Percentiles rank a stretch among this genome's conserved stretches.
Conservation (phyloP, 2,797 vertebrate genomes). For the Fringilla coelebs region DNA sequence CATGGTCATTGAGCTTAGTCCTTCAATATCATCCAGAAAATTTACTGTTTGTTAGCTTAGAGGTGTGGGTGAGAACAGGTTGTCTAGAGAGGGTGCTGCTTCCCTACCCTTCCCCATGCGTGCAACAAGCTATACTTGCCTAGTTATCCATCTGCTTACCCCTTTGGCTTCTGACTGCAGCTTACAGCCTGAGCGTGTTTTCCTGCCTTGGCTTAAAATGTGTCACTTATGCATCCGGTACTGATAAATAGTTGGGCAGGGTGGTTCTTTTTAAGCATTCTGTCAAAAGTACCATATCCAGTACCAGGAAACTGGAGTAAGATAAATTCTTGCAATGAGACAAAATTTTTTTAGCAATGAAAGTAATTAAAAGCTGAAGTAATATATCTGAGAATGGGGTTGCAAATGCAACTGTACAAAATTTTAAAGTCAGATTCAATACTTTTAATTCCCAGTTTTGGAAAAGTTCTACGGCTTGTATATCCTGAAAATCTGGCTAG, state of each 20-base stretch:
- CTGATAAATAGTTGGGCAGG: neutral
- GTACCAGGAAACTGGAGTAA: neutral
- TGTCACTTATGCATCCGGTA: neutral
- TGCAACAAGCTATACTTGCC: neutral
- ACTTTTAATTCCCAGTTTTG: neutral
- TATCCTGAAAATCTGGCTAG: neutral
- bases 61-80: neutral
- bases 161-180: neutral
- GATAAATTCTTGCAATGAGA: neutral
- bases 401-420: neutral
- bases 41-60: neutral
- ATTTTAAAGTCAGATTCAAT: neutral
- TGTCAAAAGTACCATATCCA: neutral
- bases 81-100: neutral
- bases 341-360: neutral
- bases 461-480: neutral
- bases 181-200: neutral
- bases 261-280: neutral
- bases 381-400: neutral
- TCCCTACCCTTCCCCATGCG: neutral
- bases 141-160: neutral
- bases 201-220: neutral
- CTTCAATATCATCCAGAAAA: neutral
- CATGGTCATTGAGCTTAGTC: neutral
- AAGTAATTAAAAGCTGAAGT: neutral